These are phyloP conservation scores for Papilio machaon DNA, from an alignment of 1,140 invertebrate species.

Conservation along the genomic window DNA sequence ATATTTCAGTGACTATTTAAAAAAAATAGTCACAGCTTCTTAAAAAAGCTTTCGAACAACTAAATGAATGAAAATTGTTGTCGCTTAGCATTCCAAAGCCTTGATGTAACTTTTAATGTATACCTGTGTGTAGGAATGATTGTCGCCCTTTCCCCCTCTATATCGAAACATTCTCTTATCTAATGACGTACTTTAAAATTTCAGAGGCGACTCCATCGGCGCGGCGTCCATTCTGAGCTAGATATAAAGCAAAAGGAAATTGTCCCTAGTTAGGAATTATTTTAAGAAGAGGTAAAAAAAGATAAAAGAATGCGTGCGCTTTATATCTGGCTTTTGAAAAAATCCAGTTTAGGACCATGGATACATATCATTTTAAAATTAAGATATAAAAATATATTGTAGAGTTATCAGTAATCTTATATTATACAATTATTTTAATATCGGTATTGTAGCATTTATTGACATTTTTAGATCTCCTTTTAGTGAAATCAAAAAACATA, in stretches of 20 bases:
- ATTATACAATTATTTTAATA: conserved; percentile 79
- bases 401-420: conserved; percentile 60
- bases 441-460: conserved; percentile 76
- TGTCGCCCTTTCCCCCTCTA: conserved; percentile 59
- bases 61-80: not conserved
- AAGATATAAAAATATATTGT: conserved; percentile 63
- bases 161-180: not conserved
- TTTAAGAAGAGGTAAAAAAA: conserved; percentile 55
- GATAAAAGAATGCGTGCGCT: conserved; percentile 78
- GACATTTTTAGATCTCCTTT: conserved; percentile 72
- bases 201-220: conserved; percentile 78
- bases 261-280: conserved; percentile 62
- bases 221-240: conserved; percentile 72
- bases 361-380: conserved; percentile 76
- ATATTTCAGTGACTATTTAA: conserved; percentile 32
- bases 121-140: conserved; percentile 50
- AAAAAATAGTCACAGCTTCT: not conserved
- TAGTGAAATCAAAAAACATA: conserved; percentile 58
- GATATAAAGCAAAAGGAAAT: conserved; percentile 75
- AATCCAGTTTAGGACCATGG: conserved; percentile 78
- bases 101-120: conserved; percentile 45
- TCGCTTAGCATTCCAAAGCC: conserved; percentile 36
- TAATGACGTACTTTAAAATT: conserved; percentile 25
- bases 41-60: not conserved
- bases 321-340: conserved; percentile 79